Percentiles rank a stretch among this genome's conserved stretches.
phyloP scores from a whole-genome alignment of 2,888 invertebrate species.

The Anoncus sp. region DNA sequence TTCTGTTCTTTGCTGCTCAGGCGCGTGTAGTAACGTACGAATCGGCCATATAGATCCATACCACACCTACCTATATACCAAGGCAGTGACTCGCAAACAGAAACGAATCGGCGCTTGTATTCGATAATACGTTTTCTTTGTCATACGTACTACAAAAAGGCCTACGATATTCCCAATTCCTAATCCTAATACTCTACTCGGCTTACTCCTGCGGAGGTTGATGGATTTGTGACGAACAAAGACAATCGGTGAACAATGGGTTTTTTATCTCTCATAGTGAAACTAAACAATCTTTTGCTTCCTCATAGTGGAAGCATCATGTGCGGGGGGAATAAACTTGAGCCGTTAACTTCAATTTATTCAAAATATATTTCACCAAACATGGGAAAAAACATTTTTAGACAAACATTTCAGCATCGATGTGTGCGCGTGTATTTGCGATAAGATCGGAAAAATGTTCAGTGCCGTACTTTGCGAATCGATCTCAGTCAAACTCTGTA shows the following conservation, averaged over 20 bases:
- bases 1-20: constrained; percentile 34
- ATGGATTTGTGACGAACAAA: constrained; percentile 21
- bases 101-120: constrained; percentile 50
- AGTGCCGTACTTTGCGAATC: no score
- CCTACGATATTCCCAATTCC: constrained; percentile 8
- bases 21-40: constrained; percentile 48
- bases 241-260: constrained; percentile 18
- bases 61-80: not conserved
- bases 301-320: not conserved
- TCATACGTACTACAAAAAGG: constrained; percentile 28
- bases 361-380: not conserved
- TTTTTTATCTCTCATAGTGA: not conserved
- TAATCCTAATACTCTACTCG: no score
- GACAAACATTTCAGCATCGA: no score
- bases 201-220: no score
- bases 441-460: no score
- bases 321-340: not conserved
- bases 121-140: constrained; percentile 48
- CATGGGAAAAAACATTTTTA: no score
- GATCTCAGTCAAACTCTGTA: no score
- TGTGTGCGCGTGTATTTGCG: no score
- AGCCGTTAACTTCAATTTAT: not conserved
- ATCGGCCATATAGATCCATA: constrained; percentile 29
- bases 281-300: not conserved
- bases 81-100: constrained; percentile 28